A percentile compares a stretch with the other conserved stretches of the same genome.
Evolutionary conservation across 2,888 invertebrate species (phyloP).

Genomic region (Agapetus fuscipes): DNA sequence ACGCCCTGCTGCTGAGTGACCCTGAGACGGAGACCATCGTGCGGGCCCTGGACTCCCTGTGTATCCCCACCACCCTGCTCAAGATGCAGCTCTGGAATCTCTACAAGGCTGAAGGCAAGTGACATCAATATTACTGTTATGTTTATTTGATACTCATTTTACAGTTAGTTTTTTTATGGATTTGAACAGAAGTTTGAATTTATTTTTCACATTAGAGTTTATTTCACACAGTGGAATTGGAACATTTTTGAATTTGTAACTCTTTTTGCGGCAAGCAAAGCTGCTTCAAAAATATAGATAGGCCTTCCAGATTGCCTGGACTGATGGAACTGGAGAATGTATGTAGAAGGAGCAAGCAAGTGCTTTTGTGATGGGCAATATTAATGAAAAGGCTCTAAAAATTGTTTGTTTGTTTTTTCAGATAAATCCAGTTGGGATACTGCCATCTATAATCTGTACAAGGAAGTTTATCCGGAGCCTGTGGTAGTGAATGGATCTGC

Average conservation of each 20-base stretch:
- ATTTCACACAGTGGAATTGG: neutral
- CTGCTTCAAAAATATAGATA: neutral
- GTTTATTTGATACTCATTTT: no score
- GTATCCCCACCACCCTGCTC: constrained; percentile 11
- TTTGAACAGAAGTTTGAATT: no score
- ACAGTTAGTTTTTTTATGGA: no score
- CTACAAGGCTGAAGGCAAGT: neutral
- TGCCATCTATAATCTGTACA: constrained; percentile 8
- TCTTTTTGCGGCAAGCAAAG: neutral
- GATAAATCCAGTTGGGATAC: constrained; percentile 9
- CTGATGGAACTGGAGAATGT: no score
- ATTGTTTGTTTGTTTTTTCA: constrained; percentile 1
- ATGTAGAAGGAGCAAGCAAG: neutral
- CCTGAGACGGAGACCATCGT: constrained; percentile 9
- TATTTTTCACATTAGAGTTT: constrained; percentile 1
- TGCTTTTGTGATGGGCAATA: no score
- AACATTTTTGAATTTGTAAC: neutral
- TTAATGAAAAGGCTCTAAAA: no score
- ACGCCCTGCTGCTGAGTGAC: constrained; percentile 6
- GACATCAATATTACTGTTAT: no score
- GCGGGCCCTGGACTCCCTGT: constrained; percentile 9
- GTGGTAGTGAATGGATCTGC: neutral
- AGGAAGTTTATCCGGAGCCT: constrained; percentile 1
- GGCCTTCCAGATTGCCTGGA: neutral
- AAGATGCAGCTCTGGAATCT: constrained; percentile 9